phyloP scores from a whole-genome alignment of 2,113 vertebrate genomes.

The Salvator merianae region DNA sequence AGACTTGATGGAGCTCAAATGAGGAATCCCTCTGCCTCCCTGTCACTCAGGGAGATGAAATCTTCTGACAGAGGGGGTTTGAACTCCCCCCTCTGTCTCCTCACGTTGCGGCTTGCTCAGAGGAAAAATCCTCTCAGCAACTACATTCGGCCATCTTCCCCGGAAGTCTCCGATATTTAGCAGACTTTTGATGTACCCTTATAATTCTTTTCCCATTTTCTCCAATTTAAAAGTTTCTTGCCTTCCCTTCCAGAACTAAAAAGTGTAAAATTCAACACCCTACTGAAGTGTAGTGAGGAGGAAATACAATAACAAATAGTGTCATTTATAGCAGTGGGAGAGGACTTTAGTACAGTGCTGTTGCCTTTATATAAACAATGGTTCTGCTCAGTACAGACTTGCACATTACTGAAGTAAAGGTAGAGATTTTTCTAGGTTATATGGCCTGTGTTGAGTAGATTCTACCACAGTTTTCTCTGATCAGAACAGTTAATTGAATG shows the following conservation, averaged over 20 bases:
- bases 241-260: neutral
- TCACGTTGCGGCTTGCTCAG: too few relatives aligned
- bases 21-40: too few relatives aligned
- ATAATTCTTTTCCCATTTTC: neutral
- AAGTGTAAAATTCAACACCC: neutral
- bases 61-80: too few relatives aligned
- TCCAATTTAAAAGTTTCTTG: neutral
- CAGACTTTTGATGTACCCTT: neutral
- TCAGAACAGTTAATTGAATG: constrained; percentile 51
- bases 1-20: too few relatives aligned
- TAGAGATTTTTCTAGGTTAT: too few relatives aligned
- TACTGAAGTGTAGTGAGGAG: neutral
- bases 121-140: too few relatives aligned
- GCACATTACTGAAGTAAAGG: too few relatives aligned
- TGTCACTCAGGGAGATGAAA: too few relatives aligned
- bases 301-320: neutral
- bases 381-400: neutral
- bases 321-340: neutral
- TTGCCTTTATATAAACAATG: neutral
- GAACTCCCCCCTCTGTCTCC: too few relatives aligned
- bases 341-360: neutral
- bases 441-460: constrained; percentile 41
- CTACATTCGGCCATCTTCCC: too few relatives aligned
- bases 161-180: too few relatives aligned
- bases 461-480: constrained; percentile 25